Conservation (phyloP, 2,113 vertebrate genomes). For the Rhinolophus ferrumequinum region DNA sequence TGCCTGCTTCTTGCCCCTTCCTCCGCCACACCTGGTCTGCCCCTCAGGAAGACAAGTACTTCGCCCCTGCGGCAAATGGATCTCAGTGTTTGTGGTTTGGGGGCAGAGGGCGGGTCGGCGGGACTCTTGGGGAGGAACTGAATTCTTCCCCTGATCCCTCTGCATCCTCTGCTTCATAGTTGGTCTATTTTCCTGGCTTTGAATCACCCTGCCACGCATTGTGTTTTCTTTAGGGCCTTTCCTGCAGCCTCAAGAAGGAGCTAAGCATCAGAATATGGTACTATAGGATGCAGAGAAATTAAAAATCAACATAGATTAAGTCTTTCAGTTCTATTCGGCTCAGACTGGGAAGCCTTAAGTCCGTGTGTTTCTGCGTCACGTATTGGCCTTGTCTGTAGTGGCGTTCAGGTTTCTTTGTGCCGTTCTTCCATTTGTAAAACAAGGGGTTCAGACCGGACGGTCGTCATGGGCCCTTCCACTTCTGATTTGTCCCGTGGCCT, state of each 20-base stretch:
- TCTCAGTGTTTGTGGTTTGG: not conserved
- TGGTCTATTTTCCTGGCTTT: not conserved
- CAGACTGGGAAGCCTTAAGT: not conserved
- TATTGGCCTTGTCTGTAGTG: not conserved
- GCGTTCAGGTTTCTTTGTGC: not conserved
- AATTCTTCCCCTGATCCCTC: not conserved
- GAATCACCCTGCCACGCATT: not conserved
- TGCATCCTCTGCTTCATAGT: not conserved
- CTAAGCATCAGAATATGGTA: not conserved
- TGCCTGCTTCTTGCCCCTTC: slow-evolving; percentile 42
- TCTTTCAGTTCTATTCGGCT: not conserved
- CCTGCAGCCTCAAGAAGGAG: not conserved
- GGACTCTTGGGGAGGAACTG: not conserved
- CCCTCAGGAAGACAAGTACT: not conserved
- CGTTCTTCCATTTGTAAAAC: not conserved
- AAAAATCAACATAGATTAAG: not conserved
- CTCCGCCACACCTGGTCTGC: not conserved
- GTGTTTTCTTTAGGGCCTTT: not conserved
- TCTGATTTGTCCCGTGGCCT: slow-evolving; percentile 21
- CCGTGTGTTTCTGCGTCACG: not conserved
- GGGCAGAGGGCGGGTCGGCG: not conserved
- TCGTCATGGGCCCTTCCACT: not conserved
- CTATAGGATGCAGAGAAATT: not conserved
- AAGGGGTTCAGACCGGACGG: not conserved
- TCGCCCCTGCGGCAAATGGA: not conserved